Base-by-base conservation (phyloP, 2,113 vertebrate genomes). In the Callopanchax toddi region DNA sequence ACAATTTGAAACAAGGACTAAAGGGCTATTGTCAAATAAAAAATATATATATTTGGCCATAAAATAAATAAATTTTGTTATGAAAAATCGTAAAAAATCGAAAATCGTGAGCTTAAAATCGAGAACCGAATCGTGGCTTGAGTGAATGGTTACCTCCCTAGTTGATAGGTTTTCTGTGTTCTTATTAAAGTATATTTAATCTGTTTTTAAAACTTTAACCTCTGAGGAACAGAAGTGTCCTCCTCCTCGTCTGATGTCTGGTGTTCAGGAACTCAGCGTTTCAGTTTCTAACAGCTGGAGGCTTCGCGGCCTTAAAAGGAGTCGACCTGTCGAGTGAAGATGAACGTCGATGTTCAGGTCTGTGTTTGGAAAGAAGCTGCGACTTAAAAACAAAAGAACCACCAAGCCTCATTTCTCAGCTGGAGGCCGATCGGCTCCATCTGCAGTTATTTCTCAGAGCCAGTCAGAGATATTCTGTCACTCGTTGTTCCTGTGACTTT, bases 281-380 rank as follows among this genome's bases (percentile, higher is more conserved):
- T 57, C 36, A 11, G 36, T 1, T 29, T 52, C 56, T 18, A n/a
- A 75, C 49, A 44, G 39, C 50, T 51, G 42, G 68, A 22, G 22
- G 39, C 43, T 40, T 52, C 20, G 45, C 61, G 57, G 42, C 82
- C 72, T 54, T 83, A 78, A 54, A 87, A 83, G 79, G 79, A 73
- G 51, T 44, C 2, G 42, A 18, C 48, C 49, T 53, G 67, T 74
- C 73, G 11, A 54, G 52, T 8, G 5, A 52, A 86, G 74, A 76
- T 22, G n/a, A 65, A 74, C 34, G 25, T 62, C 40, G 8, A 26
- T 37, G 59, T 9, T 45, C 18, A 6, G 1, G 60, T 74, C 64
- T 58, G 52, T 67, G 79, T 77, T 55, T 75, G 56, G 50, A 54
- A 13, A 39, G 49, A 63, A 12, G 48, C 48, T 46, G 25, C 10